phyloP scores from a whole-genome alignment of 2,113 vertebrate species.

The Shinisaurus crocodilurus region DNA sequence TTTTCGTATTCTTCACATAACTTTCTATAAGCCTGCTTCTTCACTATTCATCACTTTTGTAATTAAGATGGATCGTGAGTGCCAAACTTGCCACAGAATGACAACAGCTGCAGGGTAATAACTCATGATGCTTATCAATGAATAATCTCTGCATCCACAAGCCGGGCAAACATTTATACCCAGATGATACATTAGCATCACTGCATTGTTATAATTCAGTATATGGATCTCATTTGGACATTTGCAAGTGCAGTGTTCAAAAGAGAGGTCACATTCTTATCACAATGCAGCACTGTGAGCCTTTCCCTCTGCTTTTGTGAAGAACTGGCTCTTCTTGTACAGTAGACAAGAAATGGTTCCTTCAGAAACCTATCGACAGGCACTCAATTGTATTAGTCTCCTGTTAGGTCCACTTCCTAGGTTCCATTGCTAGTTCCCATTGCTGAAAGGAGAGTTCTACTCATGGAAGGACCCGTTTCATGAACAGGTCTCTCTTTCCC shows the following conservation, averaged over 20 bases:
- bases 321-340: not conserved
- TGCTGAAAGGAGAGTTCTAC: not conserved
- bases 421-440: not conserved
- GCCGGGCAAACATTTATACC: slow-evolving; percentile 10
- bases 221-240: not conserved
- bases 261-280: not conserved
- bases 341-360: not conserved
- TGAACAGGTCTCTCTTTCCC: not conserved
- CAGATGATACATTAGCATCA: not conserved
- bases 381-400: not conserved
- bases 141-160: not conserved
- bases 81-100: slow-evolving; percentile 26
- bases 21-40: not conserved
- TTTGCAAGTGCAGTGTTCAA: not conserved
- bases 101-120: slow-evolving; percentile 23
- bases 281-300: not conserved
- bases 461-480: not conserved
- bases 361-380: not conserved
- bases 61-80: slow-evolving; percentile 10
- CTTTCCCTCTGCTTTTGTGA: not conserved
- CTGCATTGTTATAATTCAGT: not conserved
- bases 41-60: slow-evolving; percentile 5
- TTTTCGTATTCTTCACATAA: not conserved
- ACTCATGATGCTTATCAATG: slow-evolving; percentile 16
- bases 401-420: not conserved